These are phyloP conservation scores for Planiliza haematocheilus DNA, from an alignment of 2,113 vertebrate genomes.

Conservation along the genomic window DNA sequence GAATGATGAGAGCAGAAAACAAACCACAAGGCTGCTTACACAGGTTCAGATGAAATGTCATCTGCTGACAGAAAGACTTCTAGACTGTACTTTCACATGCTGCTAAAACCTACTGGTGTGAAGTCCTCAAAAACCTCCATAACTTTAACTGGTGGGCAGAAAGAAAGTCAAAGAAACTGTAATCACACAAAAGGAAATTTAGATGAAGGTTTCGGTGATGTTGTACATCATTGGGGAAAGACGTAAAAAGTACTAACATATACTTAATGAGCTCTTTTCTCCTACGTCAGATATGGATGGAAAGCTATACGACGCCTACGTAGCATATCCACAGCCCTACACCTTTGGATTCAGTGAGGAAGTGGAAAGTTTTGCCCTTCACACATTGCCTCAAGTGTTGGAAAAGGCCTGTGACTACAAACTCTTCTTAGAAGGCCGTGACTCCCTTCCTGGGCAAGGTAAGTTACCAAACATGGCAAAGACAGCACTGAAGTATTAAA, in stretches of 20 bases:
- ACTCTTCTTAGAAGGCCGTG: constrained; percentile 90
- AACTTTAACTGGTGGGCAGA: neutral
- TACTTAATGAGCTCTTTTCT: neutral
- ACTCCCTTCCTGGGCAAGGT: constrained; percentile 90
- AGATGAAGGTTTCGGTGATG: neutral
- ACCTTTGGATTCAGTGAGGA: constrained; percentile 54
- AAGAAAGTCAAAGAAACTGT: too few species aligned
- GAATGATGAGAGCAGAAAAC: neutral
- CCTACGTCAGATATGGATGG: constrained; percentile 86
- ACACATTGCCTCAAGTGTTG: constrained; percentile 87
- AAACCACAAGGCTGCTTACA: constrained; percentile 39
- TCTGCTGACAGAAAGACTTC: neutral
- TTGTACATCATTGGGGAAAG: neutral
- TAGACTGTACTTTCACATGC: neutral
- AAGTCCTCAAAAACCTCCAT: neutral
- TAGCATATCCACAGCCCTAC: constrained; percentile 86
- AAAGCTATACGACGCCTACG: constrained; percentile 92
- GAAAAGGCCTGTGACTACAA: constrained; percentile 90
- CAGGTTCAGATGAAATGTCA: constrained; percentile 24
- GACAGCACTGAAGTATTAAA: neutral
- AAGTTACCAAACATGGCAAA: constrained; percentile 23
- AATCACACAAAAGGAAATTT: too few species aligned
- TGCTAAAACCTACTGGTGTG: neutral
- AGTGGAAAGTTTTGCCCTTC: constrained; percentile 83
- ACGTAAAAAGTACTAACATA: neutral